Conservation (phyloP, 2,888 invertebrate species). For the Dryobotodes eremita region DNA sequence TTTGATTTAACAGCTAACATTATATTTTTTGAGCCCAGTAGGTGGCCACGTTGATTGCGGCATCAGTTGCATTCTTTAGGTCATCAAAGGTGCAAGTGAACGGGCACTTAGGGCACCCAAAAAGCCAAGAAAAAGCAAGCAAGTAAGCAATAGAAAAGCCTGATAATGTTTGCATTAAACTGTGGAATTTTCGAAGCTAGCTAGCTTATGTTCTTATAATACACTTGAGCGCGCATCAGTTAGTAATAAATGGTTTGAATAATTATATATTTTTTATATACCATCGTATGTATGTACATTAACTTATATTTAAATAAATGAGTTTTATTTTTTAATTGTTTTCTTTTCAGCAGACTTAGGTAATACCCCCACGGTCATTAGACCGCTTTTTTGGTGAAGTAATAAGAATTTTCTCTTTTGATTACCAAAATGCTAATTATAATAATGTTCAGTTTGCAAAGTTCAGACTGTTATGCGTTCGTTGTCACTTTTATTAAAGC, state of each 20-base stretch:
- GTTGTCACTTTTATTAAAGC: neutral
- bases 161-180: conserved; percentile 10
- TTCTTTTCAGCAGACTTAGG: conserved; percentile 7
- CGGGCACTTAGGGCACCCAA: neutral
- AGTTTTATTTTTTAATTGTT: conserved; percentile 48
- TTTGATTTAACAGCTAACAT: conserved; percentile 8
- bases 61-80: neutral
- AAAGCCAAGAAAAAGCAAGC: no score
- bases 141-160: neutral
- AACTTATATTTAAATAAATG: conserved; percentile 56
- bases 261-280: conserved; percentile 53
- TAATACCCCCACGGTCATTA: neutral
- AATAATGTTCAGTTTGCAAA: neutral
- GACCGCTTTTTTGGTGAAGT: neutral
- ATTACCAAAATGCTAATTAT: neutral
- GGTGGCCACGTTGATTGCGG: neutral
- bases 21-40: neutral
- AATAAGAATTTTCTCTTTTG: neutral
- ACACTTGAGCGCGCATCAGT: conserved; percentile 30
- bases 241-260: conserved; percentile 34
- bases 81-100: neutral
- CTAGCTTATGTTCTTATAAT: neutral
- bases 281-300: conserved; percentile 39
- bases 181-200: conserved; percentile 26
- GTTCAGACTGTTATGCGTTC: neutral